A percentile compares a stretch with the other conserved stretches of the same genome.
These are phyloP conservation scores for Octodonta nipae DNA, from an alignment of 2,888 invertebrate genomes.

Conservation along the genomic window DNA sequence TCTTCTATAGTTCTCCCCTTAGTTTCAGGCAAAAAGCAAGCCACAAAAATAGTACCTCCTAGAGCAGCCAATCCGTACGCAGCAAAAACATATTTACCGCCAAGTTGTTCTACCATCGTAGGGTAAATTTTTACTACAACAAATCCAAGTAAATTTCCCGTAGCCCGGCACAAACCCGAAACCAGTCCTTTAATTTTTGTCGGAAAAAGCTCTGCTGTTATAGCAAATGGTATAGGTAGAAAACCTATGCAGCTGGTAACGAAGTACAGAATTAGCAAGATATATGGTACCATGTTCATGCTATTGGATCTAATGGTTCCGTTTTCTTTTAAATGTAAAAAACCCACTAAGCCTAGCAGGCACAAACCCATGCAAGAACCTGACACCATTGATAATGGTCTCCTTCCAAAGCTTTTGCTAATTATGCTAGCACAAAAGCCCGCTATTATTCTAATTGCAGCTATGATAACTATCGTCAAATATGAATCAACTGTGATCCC, in stretches of 20 bases:
- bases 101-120: conserved; percentile 32
- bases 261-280: conserved; percentile 38
- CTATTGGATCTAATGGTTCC: conserved; percentile 20
- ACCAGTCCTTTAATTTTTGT: conserved; percentile 40
- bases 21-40: conserved; percentile 39
- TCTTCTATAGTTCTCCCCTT: conserved; percentile 40
- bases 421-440: conserved; percentile 35
- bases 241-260: conserved; percentile 42
- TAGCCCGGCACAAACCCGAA: conserved; percentile 37
- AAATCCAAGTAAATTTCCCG: conserved; percentile 42
- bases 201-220: conserved; percentile 45
- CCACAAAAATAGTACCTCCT: conserved; percentile 38
- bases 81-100: conserved; percentile 37
- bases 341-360: conserved; percentile 38
- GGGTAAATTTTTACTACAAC: conserved; percentile 40
- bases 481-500: conserved; percentile 38
- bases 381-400: conserved; percentile 44
- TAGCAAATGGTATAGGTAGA: conserved; percentile 43
- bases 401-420: conserved; percentile 43
- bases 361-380: conserved; percentile 43
- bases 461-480: conserved; percentile 40
- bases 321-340: conserved; percentile 28
- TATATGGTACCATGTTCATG: conserved; percentile 33
- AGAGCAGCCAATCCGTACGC: conserved; percentile 38
- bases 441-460: conserved; percentile 35